These are phyloP conservation scores for Otolemur garnettii DNA, from an alignment of 2,113 vertebrate genomes.

Conservation along the genomic window DNA sequence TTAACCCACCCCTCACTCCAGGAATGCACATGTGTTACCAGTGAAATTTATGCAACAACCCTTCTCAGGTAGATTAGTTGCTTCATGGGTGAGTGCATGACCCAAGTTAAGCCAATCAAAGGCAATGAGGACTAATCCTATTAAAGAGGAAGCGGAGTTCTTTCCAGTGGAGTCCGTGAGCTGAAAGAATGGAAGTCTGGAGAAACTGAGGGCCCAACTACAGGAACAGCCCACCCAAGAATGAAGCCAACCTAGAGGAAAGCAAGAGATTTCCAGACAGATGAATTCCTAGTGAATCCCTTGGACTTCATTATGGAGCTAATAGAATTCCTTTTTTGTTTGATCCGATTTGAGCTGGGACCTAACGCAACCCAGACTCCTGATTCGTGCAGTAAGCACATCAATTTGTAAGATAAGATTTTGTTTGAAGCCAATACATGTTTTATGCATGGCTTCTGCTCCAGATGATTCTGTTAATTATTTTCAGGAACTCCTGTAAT, in stretches of 20 bases:
- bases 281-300: background rate
- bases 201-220: accelerated
- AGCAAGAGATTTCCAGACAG: background rate
- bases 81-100: background rate
- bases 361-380: background rate
- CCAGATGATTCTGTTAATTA: conserved; percentile 21
- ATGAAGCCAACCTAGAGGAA: background rate
- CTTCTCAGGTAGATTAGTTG: background rate
- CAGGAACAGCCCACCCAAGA: background rate
- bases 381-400: background rate
- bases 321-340: background rate
- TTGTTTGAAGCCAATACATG: background rate
- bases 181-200: background rate
- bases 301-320: background rate
- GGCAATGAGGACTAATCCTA: background rate
- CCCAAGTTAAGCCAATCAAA: background rate
- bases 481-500: conserved; percentile 32
- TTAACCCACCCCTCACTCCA: background rate
- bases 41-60: background rate
- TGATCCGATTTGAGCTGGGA: background rate
- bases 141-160: background rate
- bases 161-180: background rate
- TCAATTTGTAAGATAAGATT: background rate
- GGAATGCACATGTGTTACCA: background rate
- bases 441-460: background rate